Evolutionary conservation across 2,888 invertebrate genomes (phyloP), one percentile per base, ranked within the genome.

Genomic region (Polyommatus icarus): DNA sequence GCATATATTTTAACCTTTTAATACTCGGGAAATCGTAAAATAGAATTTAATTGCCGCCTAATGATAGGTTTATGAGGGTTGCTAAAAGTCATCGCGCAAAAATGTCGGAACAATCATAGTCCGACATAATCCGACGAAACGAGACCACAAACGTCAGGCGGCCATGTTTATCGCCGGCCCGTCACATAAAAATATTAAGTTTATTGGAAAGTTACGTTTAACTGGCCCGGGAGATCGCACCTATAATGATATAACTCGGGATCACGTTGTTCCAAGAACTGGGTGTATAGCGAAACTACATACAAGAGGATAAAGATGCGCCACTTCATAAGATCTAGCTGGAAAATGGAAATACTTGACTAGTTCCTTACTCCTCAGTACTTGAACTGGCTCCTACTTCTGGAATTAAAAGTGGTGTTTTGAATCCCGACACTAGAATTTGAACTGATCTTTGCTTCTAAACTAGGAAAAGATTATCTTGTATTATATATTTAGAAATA

Each of bases 101-200:
- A 87, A 87, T 86, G 83, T 84, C 80, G 78, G 82, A 83, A 83
- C 85, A 86, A 88, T 88, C 85, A 85, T 86, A 86, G 85, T 79
- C 82, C 83, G 84, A 83, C 84, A 82, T 87, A 87, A 84, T 87
- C 87, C 86, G 81, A 82, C 83, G 84, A 84, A 88, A 89, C 85
- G 83, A 82, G 81, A 84, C 82, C 86, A 86, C 86, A 86, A 87
- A 87, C 80, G 88, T 87, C 88, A 85, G 82, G 82, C 82, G 82
- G 81, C 85, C 84, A 83, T 85, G 89, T 89, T 91, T 87, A 91
- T 85, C 84, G 81, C 86, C 83, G 72, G 79, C 78, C 82, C 83
- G 87, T 86, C 90, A 82, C 89, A 90, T 92, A 92, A 92, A 92
- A 87, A 87, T 88, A 89, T 89, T 88, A 88, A 90, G 83, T 91